Base-by-base conservation (phyloP, 2,797 vertebrate genomes). In the Gobionotothen gibberifrons region DNA sequence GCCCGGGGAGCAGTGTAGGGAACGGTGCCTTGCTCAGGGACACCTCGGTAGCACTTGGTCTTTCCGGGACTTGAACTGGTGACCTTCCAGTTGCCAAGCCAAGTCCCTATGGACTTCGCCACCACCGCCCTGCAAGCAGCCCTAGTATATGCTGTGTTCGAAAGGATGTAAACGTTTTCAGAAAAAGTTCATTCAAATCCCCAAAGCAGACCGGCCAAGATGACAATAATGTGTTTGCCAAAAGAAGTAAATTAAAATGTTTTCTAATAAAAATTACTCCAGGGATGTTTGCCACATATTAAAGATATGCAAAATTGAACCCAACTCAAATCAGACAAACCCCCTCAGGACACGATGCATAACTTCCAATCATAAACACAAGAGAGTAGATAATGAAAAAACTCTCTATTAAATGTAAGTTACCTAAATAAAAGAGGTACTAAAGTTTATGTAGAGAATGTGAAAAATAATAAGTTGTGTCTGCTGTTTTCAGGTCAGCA, bases 401-500 rank as follows among this genome's bases (percentile, higher is more conserved):
- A 29, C 21, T 71, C 17, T 10, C 11, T n/a, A 19, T 2, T 42
- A 13, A 58, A 52, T 26, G 36, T 7, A 14, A 26, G 9, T 62
- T 4, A 58, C 46, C 21, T 29, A 32, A 46, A 66, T 53, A 3
- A 62, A 61, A 40, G 49, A 17, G 36, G 9, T 5, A 32, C 36
- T 32, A 1, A 32, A 43, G 16, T 19, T 3, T 13, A 17, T 22
- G 40, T 6, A 29, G 52, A 48, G 39, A 53, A 29, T 49, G 3
- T 56, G 43, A 44, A 48, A 13, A 48, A 46, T 3, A 17, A 39
- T 4, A 54, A 64, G 3, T 14, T 69, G 9, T 76, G 46, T 76
- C n/a, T 72, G 1, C 22, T 74, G 47, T 55, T 10, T 76, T 40
- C 87, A 99, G 98, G 97, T 72, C 97, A 99, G 91, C 98, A 99